Base-by-base conservation (phyloP, 2,888 invertebrate species). In the Apeira syringaria region DNA sequence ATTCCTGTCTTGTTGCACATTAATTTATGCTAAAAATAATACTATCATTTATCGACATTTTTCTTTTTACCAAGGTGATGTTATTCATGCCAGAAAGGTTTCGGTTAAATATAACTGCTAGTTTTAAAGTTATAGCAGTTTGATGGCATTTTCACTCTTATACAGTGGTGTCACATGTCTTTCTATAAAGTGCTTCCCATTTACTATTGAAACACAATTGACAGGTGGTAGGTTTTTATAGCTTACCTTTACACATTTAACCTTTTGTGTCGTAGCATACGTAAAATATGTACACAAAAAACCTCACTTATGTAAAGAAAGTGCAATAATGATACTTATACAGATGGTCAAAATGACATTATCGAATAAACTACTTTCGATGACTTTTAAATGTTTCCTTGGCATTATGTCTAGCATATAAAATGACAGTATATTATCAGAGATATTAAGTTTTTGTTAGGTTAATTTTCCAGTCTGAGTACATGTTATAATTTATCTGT, bases 161-260 rank as follows among this genome's bases (percentile, higher is more conserved):
- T 49, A 53, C 47, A 35, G 45, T 50, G 52, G 43, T 40, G 41
- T 44, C 29, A 38, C 46, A 28, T 34, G 47, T 34, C 50, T 44
- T 52, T 43, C 42, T 40, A 47, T 20, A 8, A 28, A 31, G 12
- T 26, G 13, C 52, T 56, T 49, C 53, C 60, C 53, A 57, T 57
- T 50, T 57, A 52, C 39, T 55, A 57, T 59, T 56, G 47, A 53
- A 61, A 62, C 45, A 30, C 51, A 61, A 62, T 61, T 61, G 66
- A 53, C 68, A 69, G 65, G 50, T 71, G 70, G 22, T 37, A 6
- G 28, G 49, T 63, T 67, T 63, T 63, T 64, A 57, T 52, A 53
- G 40, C 1, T 50, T 15, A 15, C 15, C 15, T 15, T 42, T 15
- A 34, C 10, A 30, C 53, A 56, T 59, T 67, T 71, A 68, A 68